These are phyloP conservation scores for Rhinogobio ventralis DNA, from an alignment of 2,797 vertebrate species.

Conservation along the genomic window DNA sequence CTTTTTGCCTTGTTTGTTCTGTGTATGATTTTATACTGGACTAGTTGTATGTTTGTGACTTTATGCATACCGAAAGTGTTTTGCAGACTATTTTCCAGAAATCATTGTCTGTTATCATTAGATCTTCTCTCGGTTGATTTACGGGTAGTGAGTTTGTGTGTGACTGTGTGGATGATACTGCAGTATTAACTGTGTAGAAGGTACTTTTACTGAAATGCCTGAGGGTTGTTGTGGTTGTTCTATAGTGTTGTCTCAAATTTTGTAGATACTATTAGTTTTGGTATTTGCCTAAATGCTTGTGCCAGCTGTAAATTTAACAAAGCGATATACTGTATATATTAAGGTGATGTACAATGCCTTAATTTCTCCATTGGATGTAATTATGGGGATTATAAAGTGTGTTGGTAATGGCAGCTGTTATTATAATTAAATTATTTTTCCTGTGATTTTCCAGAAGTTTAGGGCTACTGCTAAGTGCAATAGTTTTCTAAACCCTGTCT, in stretches of 20 bases:
- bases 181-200: background rate
- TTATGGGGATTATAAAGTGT: background rate
- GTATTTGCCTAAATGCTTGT: background rate
- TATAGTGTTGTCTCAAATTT: background rate
- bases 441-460: no score
- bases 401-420: background rate
- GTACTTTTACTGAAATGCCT: background rate
- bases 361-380: background rate
- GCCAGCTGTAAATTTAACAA: background rate
- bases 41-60: background rate
- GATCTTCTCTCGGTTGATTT: background rate
- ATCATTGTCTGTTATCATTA: background rate
- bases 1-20: background rate
- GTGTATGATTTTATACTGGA: background rate
- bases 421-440: no score
- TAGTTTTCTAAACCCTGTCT: background rate
- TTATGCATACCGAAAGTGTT: background rate
- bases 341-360: background rate
- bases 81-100: slow-evolving; percentile 14
- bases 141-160: background rate
- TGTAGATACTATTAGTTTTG: background rate
- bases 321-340: background rate
- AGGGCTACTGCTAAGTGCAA: background rate
- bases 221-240: background rate
- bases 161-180: background rate